Evolutionary conservation across 1,140 invertebrate genomes (phyloP), one percentile per base, ranked within the genome.

Genomic region (Ceratoteleas bidentatus): DNA sequence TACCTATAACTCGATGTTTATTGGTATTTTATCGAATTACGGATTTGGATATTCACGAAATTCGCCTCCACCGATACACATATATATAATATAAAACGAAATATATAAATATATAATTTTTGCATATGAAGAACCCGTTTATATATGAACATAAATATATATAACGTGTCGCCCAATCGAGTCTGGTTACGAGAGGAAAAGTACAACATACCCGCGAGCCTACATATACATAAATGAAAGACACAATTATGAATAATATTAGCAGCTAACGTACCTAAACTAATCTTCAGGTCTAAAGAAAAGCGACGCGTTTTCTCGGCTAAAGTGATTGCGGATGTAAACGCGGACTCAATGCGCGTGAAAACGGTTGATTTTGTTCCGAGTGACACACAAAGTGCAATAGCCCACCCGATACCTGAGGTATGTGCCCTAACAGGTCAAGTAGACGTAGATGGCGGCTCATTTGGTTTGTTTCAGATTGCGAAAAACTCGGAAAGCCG

Each of bases 171-270:
- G 72, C 83, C 83, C 83, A 81, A 81, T 79, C 68, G 83, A 79
- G 66, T 81, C 74, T 84, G 79, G 74, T 76, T 76, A 79, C 75
- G 65, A 72, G 70, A 54, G 80, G 80, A 84, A 82, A 80, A 87
- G 84, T 87, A 85, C 83, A 87, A 85, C 68, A 82, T 82, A 78
- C 81, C 85, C 83, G 77, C 73, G 82, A 85, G 81, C 76, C 81
- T 85, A 77, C 80, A 84, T 81, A 84, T 83, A 84, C 85, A 79
- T 76, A 79, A 80, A 65, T 77, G 64, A 78, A 77, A 83, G 72
- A 76, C 65, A 76, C 56, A 68, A 83, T 76, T 69, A 81, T 70
- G n/a, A n/a, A n/a, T 81, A 85, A 83, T 81, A 85, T 86, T 82
- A 85, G 75, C 69, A 81, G 60, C 74, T 79, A 76, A 84, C 45